phyloP scores from a whole-genome alignment of 2,888 invertebrate species.

The Amblyjoppa fuscipennis region DNA sequence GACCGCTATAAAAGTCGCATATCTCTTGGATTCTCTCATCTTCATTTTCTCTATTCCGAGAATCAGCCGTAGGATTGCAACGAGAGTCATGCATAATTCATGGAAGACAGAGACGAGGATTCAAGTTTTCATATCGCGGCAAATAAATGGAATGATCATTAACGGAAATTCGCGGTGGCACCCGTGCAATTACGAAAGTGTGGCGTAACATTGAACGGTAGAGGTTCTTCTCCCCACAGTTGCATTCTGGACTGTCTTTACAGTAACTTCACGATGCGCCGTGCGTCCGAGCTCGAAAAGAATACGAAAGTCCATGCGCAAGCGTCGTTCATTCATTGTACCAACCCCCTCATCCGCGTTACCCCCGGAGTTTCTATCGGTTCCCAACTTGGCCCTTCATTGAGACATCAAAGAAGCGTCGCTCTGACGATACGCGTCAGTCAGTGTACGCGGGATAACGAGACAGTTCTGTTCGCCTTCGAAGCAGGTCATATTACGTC shows the following conservation, averaged over 20 bases:
- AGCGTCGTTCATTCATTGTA: background rate
- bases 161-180: background rate
- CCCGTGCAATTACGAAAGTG: background rate
- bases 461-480: constrained; percentile 19
- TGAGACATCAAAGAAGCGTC: constrained; percentile 8
- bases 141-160: background rate
- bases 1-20: background rate
- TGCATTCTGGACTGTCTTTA: background rate
- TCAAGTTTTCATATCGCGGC: background rate
- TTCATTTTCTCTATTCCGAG: background rate
- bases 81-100: background rate
- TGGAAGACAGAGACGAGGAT: background rate
- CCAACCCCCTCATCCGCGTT: background rate
- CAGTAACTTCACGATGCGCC: background rate
- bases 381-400: background rate
- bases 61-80: background rate
- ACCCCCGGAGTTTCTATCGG: background rate
- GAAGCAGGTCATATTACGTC: constrained; percentile 14
- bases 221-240: too few species aligned
- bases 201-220: background rate
- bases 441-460: constrained; percentile 14
- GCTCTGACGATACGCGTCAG: background rate
- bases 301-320: background rate
- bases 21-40: background rate
- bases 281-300: background rate